Base-by-base conservation (phyloP, 1,140 invertebrate genomes). In the Leptestheria dahalacensis region DNA sequence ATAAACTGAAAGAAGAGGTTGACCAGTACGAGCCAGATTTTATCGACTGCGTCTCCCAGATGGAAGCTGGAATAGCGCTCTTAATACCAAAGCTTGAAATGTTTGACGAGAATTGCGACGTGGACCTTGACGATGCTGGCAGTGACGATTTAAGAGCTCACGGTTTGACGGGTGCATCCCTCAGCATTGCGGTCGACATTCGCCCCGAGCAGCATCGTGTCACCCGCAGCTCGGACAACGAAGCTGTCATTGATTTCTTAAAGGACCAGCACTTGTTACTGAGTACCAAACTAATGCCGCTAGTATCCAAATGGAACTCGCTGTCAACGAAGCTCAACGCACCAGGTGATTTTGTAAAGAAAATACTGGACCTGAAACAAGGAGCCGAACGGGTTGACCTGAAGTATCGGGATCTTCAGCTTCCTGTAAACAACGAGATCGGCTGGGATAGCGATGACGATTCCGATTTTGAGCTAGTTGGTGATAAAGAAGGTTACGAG, bases 401-500 rank as follows among this genome's bases (percentile, higher is more conserved):
- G 51, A 66, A 67, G 57, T 63, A 60, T 51, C 59, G 56, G 47
- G 61, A 66, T 12, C 46, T 68, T 20, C 64, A 64, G 33, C 61
- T 68, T 41, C 48, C 58, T 20, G 52, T 28, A 48, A 41, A 41
- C 56, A 63, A 62, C 24, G n/a, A 33, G 24, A 29, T 26, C 10
- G 24, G 33, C 18, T 28, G 25, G 24, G n/a, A 28, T n/a, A 54
- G 61, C 24, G 60, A 61, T 26, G 65, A 65, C 26, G 71, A 73
- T 53, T 64, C 67, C 21, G 72, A 73, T 59, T 73, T 73, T 62
- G 67, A 70, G 64, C 69, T 71, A 46, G 72, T 73, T 0, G 57
- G 66, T 33, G 67, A 70, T 46, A 72, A 71, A 63, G 73, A 76
- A 64, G 74, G 71, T 20, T 72, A 67, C 67, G 75, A 77, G 64